Percentiles rank a stretch among this genome's conserved stretches.
These are phyloP conservation scores for Smittia sp. DNA, from an alignment of 2,888 invertebrate genomes.

Conservation along the genomic window DNA sequence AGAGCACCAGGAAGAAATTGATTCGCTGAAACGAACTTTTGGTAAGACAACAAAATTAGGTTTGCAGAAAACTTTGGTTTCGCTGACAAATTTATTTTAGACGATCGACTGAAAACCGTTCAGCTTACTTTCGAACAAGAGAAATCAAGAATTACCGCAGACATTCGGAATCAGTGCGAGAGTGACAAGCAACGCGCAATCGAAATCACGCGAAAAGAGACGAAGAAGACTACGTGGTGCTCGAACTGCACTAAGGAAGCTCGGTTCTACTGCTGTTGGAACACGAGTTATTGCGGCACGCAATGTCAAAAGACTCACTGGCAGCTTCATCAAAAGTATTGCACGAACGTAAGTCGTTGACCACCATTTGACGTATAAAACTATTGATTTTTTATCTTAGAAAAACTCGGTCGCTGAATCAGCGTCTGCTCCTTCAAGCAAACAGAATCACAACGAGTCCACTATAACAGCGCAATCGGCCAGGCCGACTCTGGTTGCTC, in stretches of 20 bases:
- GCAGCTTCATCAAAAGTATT: conserved; percentile 60
- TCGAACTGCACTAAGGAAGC: conserved; percentile 84
- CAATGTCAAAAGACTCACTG: conserved; percentile 85
- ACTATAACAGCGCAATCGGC: neutral
- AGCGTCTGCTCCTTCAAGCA: neutral
- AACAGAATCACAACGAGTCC: neutral
- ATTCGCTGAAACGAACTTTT: conserved; percentile 69
- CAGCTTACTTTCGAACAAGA: conserved; percentile 64
- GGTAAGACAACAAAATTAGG: no score
- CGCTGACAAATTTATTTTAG: no score
- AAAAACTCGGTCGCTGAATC: neutral
- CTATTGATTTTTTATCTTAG: neutral
- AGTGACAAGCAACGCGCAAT: conserved; percentile 69
- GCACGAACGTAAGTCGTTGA: conserved; percentile 12
- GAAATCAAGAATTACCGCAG: conserved; percentile 62
- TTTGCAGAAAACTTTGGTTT: no score
- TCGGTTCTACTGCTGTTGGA: conserved; percentile 94
- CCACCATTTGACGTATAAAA: neutral
- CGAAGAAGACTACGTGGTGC: conserved; percentile 92
- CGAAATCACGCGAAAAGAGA: conserved; percentile 57
- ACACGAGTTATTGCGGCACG: conserved; percentile 90
- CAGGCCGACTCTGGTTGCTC: no score
- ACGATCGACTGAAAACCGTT: neutral
- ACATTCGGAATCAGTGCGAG: conserved; percentile 65
- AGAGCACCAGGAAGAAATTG: conserved; percentile 70